phyloP scores from a whole-genome alignment of 2,888 invertebrate genomes.

The Cinara cedri region DNA sequence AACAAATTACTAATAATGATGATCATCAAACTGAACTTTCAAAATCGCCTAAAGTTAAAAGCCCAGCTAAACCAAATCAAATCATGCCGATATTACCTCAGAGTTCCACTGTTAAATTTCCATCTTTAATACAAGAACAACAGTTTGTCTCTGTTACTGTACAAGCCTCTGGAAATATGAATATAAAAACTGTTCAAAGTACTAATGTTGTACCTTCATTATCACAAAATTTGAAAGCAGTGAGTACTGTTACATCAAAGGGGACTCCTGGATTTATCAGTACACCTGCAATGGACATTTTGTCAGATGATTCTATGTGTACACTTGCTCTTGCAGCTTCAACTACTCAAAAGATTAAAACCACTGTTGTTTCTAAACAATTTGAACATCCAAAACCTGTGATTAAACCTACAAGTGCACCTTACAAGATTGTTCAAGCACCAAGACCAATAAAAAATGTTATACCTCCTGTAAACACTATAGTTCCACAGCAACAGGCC shows the following conservation, averaged over 20 bases:
- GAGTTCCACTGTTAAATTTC: conserved; percentile 29
- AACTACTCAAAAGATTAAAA: conserved; percentile 58
- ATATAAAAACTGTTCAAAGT: conserved; percentile 58
- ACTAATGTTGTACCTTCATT: conserved; percentile 56
- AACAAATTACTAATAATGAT: conserved; percentile 50
- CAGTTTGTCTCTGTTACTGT: conserved; percentile 51
- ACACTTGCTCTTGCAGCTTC: conserved; percentile 58
- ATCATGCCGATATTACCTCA: conserved; percentile 42
- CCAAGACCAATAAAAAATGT: conserved; percentile 53
- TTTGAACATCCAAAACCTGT: conserved; percentile 52
- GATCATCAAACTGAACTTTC: conserved; percentile 36
- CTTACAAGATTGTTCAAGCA: conserved; percentile 53
- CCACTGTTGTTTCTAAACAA: conserved; percentile 53
- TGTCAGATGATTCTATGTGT: conserved; percentile 57
- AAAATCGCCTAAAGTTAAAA: conserved; percentile 23
- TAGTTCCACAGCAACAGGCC: conserved; percentile 48
- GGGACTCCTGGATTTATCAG: conserved; percentile 40
- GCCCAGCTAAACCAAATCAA: conserved; percentile 53
- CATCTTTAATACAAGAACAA: conserved; percentile 50
- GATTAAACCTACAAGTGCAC: conserved; percentile 46
- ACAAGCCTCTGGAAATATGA: conserved; percentile 58
- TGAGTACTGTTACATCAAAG: conserved; percentile 57
- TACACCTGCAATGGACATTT: conserved; percentile 45
- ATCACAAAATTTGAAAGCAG: conserved; percentile 34
- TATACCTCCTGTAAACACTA: conserved; percentile 50